A percentile compares a stretch with the other conserved stretches of the same genome.
These are phyloP conservation scores for Masticophis lateralis DNA, from an alignment of 2,797 vertebrate species.

Conservation along the genomic window DNA sequence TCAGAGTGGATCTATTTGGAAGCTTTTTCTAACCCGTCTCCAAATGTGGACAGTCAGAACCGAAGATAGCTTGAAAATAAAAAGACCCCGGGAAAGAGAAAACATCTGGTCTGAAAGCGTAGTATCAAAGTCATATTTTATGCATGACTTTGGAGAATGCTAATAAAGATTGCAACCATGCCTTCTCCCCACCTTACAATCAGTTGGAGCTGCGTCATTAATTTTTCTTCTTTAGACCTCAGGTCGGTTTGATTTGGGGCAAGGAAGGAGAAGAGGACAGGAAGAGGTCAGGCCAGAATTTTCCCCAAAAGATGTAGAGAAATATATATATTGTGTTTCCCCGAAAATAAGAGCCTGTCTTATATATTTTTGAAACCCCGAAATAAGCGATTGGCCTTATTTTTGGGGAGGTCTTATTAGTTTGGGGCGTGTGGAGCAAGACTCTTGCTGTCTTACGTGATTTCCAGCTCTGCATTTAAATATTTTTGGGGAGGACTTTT, in stretches of 20 bases:
- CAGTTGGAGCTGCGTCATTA: slow-evolving; percentile 75
- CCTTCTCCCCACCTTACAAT: slow-evolving; percentile 78
- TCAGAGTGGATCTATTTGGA: slow-evolving; percentile 66
- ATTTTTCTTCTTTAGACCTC: slow-evolving; percentile 75
- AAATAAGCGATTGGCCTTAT: no score
- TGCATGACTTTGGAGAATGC: slow-evolving; percentile 85
- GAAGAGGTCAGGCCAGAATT: background rate
- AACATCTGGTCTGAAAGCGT: slow-evolving; percentile 82
- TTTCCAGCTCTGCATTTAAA: no score
- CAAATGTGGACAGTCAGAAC: slow-evolving; percentile 78
- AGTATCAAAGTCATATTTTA: slow-evolving; percentile 85
- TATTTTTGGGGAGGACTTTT: no score
- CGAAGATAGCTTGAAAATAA: slow-evolving; percentile 80
- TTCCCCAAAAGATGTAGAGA: background rate
- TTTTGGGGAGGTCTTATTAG: no score
- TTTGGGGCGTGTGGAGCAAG: no score
- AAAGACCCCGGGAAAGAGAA: slow-evolving; percentile 86
- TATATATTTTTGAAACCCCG: no score
- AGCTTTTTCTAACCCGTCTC: slow-evolving; percentile 76
- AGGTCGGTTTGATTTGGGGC: slow-evolving; percentile 20
- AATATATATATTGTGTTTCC: background rate
- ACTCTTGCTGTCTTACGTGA: no score
- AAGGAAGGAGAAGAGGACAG: background rate
- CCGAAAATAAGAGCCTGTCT: no score
- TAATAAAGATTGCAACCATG: slow-evolving; percentile 92